A percentile compares a stretch with the other conserved stretches of the same genome.
phyloP scores from a whole-genome alignment of 2,113 vertebrate species.

The Leucopsar rothschildi region DNA sequence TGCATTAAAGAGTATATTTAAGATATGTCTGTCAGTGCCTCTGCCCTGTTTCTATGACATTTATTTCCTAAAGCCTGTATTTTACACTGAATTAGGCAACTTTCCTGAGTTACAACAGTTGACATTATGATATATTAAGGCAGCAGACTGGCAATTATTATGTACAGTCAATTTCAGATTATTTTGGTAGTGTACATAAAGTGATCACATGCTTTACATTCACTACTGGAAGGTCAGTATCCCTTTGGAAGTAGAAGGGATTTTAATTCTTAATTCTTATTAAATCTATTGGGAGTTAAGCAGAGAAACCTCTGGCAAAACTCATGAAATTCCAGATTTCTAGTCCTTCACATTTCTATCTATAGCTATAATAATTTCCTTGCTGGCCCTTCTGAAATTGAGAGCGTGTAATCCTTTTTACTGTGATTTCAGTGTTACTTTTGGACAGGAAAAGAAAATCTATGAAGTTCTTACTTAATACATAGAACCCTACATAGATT shows the following conservation, averaged over 20 bases:
- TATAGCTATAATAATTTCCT: conserved; percentile 30
- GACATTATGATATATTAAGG: background rate
- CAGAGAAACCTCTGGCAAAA: conserved; percentile 42
- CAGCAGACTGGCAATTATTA: background rate
- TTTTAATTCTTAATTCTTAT: conserved; percentile 32
- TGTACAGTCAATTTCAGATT: background rate
- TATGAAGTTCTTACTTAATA: background rate
- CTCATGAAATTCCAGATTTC: conserved; percentile 33
- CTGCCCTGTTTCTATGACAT: background rate
- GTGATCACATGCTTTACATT: background rate
- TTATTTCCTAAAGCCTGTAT: background rate
- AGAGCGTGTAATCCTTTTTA: conserved; percentile 48
- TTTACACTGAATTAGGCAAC: background rate
- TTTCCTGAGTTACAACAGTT: background rate
- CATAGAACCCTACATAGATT: background rate
- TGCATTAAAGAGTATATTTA: background rate
- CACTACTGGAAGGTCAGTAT: background rate
- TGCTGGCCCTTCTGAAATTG: conserved; percentile 38
- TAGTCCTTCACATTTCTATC: conserved; percentile 26
- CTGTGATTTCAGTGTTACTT: conserved; percentile 35
- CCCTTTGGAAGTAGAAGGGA: background rate
- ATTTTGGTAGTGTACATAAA: background rate
- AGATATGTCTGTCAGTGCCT: background rate
- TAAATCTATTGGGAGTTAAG: conserved; percentile 32
- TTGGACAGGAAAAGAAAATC: background rate